Percentiles rank a stretch among this genome's conserved stretches.
These are phyloP conservation scores for Herpailurus yagouaroundi DNA, from an alignment of 2,113 vertebrate genomes.

Conservation along the genomic window DNA sequence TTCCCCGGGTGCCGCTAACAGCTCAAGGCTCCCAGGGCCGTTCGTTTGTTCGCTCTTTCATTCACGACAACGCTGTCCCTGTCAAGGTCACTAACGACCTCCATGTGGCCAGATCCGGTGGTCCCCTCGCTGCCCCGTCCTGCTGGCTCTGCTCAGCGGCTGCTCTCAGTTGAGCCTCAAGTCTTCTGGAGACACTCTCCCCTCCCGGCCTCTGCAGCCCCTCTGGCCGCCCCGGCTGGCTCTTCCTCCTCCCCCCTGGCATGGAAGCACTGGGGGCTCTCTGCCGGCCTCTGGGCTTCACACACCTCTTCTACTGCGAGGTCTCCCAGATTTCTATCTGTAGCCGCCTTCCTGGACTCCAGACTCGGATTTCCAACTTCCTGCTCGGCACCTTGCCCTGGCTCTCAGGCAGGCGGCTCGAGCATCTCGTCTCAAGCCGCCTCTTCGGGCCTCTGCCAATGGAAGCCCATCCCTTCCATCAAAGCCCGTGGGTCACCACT, in stretches of 20 bases:
- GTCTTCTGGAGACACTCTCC: not conserved
- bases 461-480: not conserved
- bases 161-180: not conserved
- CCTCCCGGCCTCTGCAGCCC: not conserved
- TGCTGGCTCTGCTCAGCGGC: not conserved
- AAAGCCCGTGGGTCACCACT: not conserved
- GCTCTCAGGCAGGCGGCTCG: not conserved
- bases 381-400: too few species aligned
- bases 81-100: not conserved
- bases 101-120: rapidly evolving
- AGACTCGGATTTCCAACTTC: not conserved
- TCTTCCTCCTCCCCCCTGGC: not conserved
- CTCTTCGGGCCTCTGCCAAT: rapidly evolving
- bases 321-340: not conserved
- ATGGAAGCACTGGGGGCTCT: not conserved
- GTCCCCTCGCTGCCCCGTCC: not conserved
- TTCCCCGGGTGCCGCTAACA: too few species aligned
- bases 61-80: rapidly evolving
- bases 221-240: not conserved
- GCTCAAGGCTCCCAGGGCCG: not conserved
- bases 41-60: too few species aligned
- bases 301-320: too few species aligned
- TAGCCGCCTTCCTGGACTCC: not conserved
- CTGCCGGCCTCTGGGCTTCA: not conserved
- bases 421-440: not conserved